phyloP scores from a whole-genome alignment of 1,140 invertebrate genomes.

The Ericerus pela region DNA sequence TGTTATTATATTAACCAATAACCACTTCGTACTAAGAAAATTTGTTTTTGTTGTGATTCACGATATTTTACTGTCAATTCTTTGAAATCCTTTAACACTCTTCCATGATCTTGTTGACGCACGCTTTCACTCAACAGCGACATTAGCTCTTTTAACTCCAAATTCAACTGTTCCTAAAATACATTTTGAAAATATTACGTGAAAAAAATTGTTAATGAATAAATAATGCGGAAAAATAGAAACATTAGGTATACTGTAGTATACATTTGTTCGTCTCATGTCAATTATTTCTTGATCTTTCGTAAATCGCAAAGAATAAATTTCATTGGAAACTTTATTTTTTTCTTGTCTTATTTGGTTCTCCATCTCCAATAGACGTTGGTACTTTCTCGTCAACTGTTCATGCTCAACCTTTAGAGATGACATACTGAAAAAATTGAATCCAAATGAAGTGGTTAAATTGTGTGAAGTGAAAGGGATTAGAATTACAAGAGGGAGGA shows the following conservation, averaged over 20 bases:
- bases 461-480: too few relatives aligned
- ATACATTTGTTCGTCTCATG: constrained; percentile 16
- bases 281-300: constrained; percentile 13
- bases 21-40: constrained; percentile 14
- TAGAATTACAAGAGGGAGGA: too few relatives aligned
- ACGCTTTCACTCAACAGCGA: too few relatives aligned
- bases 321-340: constrained; percentile 14
- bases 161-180: constrained; percentile 11
- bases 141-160: constrained; percentile 11
- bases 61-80: constrained; percentile 18
- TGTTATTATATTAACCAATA: too few relatives aligned
- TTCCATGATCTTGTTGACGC: constrained; percentile 16
- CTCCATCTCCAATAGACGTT: constrained; percentile 16
- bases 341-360: constrained; percentile 15
- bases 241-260: neutral
- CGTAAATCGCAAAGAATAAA: constrained; percentile 7
- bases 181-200: too few relatives aligned
- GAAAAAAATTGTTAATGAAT: neutral
- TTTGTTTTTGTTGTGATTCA: constrained; percentile 15
- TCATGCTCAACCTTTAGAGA: constrained; percentile 17
- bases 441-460: too few relatives aligned
- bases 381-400: constrained; percentile 17
- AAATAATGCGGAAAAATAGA: neutral
- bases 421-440: constrained; percentile 16
- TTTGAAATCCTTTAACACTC: constrained; percentile 17